Percentiles rank a stretch among this genome's conserved stretches.
These are phyloP conservation scores for Chydorus sphaericus DNA, from an alignment of 2,888 invertebrate genomes.

Conservation along the genomic window DNA sequence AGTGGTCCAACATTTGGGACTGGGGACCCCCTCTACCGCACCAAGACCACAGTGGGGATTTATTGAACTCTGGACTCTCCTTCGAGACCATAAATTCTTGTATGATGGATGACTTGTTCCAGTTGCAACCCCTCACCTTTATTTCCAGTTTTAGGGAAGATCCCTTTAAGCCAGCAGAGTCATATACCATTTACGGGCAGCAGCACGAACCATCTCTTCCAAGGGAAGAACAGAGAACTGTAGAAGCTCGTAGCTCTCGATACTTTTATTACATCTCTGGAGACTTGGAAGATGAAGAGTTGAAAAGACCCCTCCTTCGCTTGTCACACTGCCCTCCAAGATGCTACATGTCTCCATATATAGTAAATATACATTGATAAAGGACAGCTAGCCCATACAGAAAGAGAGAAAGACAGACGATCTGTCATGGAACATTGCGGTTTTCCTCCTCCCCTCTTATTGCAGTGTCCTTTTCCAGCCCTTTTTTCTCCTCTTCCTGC, in stretches of 20 bases:
- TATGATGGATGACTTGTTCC: too few relatives aligned
- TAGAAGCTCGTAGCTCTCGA: not conserved
- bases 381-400: not conserved
- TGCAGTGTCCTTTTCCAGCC: too few relatives aligned
- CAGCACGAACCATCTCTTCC: too few relatives aligned
- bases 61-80: not conserved
- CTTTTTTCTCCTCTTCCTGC: too few relatives aligned
- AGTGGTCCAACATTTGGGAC: not conserved
- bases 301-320: slow-evolving; percentile 3
- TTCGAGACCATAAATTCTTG: not conserved
- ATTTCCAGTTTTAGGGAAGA: too few relatives aligned
- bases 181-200: too few relatives aligned
- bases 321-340: not conserved
- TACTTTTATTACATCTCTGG: slow-evolving; percentile 2
- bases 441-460: not conserved
- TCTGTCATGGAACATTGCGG: slow-evolving; percentile 7
- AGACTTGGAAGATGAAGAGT: not conserved
- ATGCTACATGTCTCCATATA: too few relatives aligned
- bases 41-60: too few relatives aligned
- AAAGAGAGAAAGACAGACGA: not conserved
- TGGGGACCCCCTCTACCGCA: not conserved
- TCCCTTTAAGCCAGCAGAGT: too few relatives aligned
- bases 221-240: too few relatives aligned
- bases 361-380: not conserved
- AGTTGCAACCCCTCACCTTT: too few relatives aligned